A percentile compares a stretch with the other conserved stretches of the same genome.
These are phyloP conservation scores for Cactoblastis cactorum DNA, from an alignment of 2,888 invertebrate genomes.

Conservation along the genomic window DNA sequence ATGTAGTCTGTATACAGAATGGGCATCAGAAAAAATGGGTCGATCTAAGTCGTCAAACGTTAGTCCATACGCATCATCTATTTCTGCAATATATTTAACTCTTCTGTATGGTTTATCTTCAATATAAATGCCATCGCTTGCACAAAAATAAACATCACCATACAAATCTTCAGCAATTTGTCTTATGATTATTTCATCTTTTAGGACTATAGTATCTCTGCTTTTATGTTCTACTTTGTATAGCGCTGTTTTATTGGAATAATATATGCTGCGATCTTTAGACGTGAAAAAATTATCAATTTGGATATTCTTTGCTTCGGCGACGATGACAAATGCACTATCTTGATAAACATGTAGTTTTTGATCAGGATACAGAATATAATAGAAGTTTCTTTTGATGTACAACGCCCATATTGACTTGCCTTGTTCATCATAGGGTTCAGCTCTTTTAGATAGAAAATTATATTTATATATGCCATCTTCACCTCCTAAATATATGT, in stretches of 20 bases:
- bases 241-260: slow-evolving; percentile 60
- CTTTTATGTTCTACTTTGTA: slow-evolving; percentile 48
- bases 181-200: slow-evolving; percentile 45
- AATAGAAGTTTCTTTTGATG: slow-evolving; percentile 56
- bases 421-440: slow-evolving; percentile 58
- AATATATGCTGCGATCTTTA: slow-evolving; percentile 49
- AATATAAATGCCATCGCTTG: slow-evolving; percentile 49
- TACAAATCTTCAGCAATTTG: slow-evolving; percentile 59
- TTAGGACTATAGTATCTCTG: slow-evolving; percentile 34
- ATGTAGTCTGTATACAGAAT: slow-evolving; percentile 45
- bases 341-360: slow-evolving; percentile 50
- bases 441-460: slow-evolving; percentile 50
- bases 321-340: slow-evolving; percentile 46
- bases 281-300: slow-evolving; percentile 57
- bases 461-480: slow-evolving; percentile 68
- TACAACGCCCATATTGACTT: slow-evolving; percentile 62
- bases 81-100: slow-evolving; percentile 41
- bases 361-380: slow-evolving; percentile 61
- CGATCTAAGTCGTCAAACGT: slow-evolving; percentile 58
- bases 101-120: slow-evolving; percentile 53
- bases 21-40: slow-evolving; percentile 51
- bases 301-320: slow-evolving; percentile 51
- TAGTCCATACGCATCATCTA: slow-evolving; percentile 52
- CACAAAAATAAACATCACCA: slow-evolving; percentile 57
- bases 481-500: slow-evolving; percentile 63